Evolutionary conservation across 2,888 invertebrate species (phyloP).

Genomic region (Craniophora ligustri): DNA sequence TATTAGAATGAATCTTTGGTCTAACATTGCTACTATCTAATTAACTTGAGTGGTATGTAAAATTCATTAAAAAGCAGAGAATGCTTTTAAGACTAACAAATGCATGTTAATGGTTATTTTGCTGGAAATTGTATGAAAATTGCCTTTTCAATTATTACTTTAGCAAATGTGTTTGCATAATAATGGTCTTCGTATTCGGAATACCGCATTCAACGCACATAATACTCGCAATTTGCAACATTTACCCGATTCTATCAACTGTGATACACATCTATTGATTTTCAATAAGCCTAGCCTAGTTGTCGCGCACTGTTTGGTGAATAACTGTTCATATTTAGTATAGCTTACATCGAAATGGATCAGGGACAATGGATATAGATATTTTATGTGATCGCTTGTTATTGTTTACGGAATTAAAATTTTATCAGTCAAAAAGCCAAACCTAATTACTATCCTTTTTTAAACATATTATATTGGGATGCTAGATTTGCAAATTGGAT

Average conservation of each 20-base stretch:
- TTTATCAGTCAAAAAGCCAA: too few relatives aligned
- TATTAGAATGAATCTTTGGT: neutral
- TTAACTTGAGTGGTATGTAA: slow-evolving; percentile 25
- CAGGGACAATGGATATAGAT: neutral
- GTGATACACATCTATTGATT: slow-evolving; percentile 55
- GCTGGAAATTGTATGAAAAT: slow-evolving; percentile 3
- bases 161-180: slow-evolving; percentile 16
- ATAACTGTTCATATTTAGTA: slow-evolving; percentile 3
- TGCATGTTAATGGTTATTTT: slow-evolving; percentile 26
- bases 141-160: slow-evolving; percentile 17
- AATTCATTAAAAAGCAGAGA: slow-evolving; percentile 14
- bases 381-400: too few relatives aligned
- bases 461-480: slow-evolving; percentile 8
- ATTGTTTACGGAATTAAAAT: too few relatives aligned
- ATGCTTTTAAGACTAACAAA: slow-evolving; percentile 16
- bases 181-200: slow-evolving; percentile 2
- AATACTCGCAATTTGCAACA: slow-evolving; percentile 19
- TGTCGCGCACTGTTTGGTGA: slow-evolving; percentile 17
- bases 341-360: neutral
- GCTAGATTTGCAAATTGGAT: slow-evolving; percentile 19
- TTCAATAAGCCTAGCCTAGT: slow-evolving; percentile 46
- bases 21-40: slow-evolving; percentile 6
- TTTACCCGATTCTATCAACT: slow-evolving; percentile 36
- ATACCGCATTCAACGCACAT: neutral
- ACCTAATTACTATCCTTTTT: too few relatives aligned